Percentiles rank a stretch among this genome's conserved stretches.
These are phyloP conservation scores for Aelia acuminata DNA, from an alignment of 2,888 invertebrate genomes.

Conservation along the genomic window DNA sequence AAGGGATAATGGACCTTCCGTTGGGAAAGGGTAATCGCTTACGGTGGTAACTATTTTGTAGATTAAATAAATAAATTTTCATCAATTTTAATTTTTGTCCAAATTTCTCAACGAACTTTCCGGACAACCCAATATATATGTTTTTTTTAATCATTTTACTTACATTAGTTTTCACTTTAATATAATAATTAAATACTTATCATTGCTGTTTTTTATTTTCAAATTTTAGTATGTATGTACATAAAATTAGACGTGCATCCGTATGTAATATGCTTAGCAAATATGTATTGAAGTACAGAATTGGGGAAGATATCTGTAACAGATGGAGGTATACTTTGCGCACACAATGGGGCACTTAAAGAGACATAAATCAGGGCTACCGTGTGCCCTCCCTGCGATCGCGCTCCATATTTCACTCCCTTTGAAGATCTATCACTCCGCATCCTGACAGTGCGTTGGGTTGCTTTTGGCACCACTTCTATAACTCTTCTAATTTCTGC, in stretches of 20 bases:
- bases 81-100: no score
- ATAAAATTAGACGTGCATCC: neutral
- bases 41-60: no score
- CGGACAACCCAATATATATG: no score
- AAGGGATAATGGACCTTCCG: no score
- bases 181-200: no score
- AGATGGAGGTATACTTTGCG: slow-evolving; percentile 21
- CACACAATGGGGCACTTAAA: slow-evolving; percentile 17
- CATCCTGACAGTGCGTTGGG: neutral
- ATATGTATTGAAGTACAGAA: neutral
- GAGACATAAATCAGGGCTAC: slow-evolving; percentile 20
- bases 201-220: neutral
- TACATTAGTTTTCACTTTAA: no score
- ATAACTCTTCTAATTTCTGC: slow-evolving; percentile 1
- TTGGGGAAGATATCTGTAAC: neutral
- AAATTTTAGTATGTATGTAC: neutral
- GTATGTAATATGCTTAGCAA: neutral
- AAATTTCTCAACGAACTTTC: no score
- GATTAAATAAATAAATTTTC: no score
- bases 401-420: neutral
- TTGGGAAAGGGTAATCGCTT: no score
- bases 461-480: neutral
- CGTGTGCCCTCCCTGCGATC: neutral
- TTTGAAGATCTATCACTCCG: slow-evolving; percentile 11
- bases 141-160: no score